Evolutionary conservation across 35 echinoderm and acorn worm species (phyloP), one percentile per base, ranked within the genome.

Genomic region (Apostichopus japonicus): DNA sequence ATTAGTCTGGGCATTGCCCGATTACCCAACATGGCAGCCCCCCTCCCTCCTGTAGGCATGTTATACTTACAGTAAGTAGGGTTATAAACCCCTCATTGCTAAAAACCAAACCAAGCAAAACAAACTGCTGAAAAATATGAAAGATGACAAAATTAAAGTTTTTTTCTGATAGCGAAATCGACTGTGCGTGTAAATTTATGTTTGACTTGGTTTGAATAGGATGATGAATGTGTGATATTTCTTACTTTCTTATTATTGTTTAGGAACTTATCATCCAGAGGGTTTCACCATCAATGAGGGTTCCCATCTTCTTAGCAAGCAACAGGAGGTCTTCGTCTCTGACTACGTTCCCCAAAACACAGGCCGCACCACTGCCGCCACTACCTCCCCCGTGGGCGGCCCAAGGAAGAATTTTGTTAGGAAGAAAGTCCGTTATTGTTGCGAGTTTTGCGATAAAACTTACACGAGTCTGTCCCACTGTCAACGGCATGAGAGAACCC

Each of bases 391-490:
- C 71, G 0, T 21, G 6, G 71, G 16, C 17, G 63, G 63, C 63
- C 71, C 16, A 23, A 75, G 17, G 71, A 75, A 75, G 71, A 75
- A 75, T 75, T 75, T 75, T 23, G 22, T 75, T 75, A 75, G 71
- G 22, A 75, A 75, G 71, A 75, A 75, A 75, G 71, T 75, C 71
- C 81, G 81, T 6, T 84, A 23, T 58, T 57, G 81, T 57, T 84
- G 81, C 56, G 56, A 54, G 56, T 84, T 57, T 58, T 84, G 81
- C 23, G 81, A 84, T 84, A 84, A 84, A 57, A 84, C 81, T 2
- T 84, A 84, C 51, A 58, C 81, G 8, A 84, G 81, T 24, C 16
- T 57, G 56, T 55, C 81, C 5, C 81, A 84, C 23, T 84, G 81
- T 51, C 54, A 84, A 21, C 81, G 81, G 5, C 81, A 84, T 24